Percentiles rank a stretch among this genome's conserved stretches.
Evolutionary conservation across 2,113 vertebrate genomes (phyloP).

Genomic region (Pluvialis apricaria): DNA sequence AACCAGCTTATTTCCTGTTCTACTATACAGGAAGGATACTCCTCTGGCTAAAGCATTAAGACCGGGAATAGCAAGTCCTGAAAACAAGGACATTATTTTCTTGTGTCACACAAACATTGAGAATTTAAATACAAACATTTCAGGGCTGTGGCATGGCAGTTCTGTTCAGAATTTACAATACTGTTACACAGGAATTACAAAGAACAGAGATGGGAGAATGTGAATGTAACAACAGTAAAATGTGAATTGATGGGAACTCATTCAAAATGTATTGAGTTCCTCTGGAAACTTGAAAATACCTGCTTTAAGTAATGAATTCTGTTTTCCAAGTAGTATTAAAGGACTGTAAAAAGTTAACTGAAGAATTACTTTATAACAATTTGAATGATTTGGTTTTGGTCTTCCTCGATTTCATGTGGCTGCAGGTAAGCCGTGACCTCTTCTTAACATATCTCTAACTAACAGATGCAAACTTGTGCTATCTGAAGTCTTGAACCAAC

Average conservation of each 20-base stretch:
- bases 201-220: neutral
- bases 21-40: conserved; percentile 49
- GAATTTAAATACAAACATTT: conserved; percentile 11
- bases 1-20: conserved; percentile 53
- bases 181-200: neutral
- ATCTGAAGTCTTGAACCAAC: neutral
- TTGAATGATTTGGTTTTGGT: neutral
- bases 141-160: neutral
- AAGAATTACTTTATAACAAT: neutral
- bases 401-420: neutral
- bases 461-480: neutral
- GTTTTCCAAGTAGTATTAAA: neutral
- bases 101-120: neutral
- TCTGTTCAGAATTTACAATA: neutral
- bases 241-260: neutral
- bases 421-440: neutral
- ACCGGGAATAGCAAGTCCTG: conserved; percentile 10
- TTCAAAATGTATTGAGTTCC: neutral
- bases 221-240: neutral
- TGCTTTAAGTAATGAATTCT: neutral
- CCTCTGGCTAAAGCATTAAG: conserved; percentile 26
- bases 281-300: neutral
- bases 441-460: neutral
- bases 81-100: conserved; percentile 41
- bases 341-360: neutral